Evolutionary conservation across 2,888 invertebrate species (phyloP), one percentile per base, ranked within the genome.

Genomic region (Hemicrepidius hirtus): DNA sequence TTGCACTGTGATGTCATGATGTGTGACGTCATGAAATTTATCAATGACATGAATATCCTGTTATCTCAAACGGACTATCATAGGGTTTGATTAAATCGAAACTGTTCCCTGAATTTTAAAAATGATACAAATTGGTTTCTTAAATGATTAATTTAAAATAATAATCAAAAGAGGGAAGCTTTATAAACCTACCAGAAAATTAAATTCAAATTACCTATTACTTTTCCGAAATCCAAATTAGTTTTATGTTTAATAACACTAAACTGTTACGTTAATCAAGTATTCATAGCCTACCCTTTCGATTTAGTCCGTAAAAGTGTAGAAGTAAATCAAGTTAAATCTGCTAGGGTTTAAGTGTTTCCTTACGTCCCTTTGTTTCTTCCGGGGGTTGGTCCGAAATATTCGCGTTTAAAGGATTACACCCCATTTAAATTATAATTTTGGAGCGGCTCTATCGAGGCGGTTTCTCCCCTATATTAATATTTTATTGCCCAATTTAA

Each of bases 281-380:
- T 37, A 57, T 57, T 57, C 57, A 57, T 57, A n/a, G 20, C 18
- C 28, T 13, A 20, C 35, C 37, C 21, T 37, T 37, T 57, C 37
- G 32, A 57, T 57, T 57, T 37, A 28, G 6, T 20, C 57, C 37
- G 20, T 57, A 57, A 57, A 53, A 57, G 57, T 57, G 57, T 12
- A 40, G 13, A 57, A 35, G 57, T 57, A 57, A 57, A 57, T 57
- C 37, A 40, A 57, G 21, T 57, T 57, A 57, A 40, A 57, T 57
- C 53, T 53, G 28, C 7, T 21, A 53, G 53, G 13, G 53, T 53
- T 53, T 53, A 53, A 53, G 53, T 53, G 53, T 32, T 53, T 28
- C 53, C 53, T 57, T 57, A 35, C 37, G n/a, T 28, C 57, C 57
- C 57, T 57, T 57, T 37, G 57, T 57, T 57, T 37, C 57, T 57